phyloP scores from a whole-genome alignment of 2,888 invertebrate genomes.

The Tiliacea citrago region DNA sequence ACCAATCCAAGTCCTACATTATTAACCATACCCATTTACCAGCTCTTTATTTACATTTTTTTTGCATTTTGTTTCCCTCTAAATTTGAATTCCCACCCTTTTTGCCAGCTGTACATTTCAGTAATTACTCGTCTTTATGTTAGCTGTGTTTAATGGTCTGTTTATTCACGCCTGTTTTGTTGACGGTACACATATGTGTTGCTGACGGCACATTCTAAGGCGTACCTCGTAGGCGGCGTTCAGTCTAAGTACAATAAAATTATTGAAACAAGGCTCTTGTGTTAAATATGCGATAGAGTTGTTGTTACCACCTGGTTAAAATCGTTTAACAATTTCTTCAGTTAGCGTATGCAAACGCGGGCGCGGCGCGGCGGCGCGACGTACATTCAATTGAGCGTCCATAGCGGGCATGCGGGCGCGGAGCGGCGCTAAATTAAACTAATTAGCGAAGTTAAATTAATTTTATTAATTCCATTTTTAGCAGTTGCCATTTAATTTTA shows the following conservation, averaged over 20 bases:
- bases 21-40: not conserved
- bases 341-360: too few species aligned
- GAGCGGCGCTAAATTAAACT: too few species aligned
- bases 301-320: slow-evolving; percentile 58
- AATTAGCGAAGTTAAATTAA: too few species aligned
- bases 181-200: slow-evolving; percentile 34
- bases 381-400: too few species aligned
- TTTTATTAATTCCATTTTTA: too few species aligned
- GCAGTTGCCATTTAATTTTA: too few species aligned
- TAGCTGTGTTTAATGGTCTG: slow-evolving; percentile 24
- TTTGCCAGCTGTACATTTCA: slow-evolving; percentile 33
- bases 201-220: slow-evolving; percentile 51
- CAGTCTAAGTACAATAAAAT: slow-evolving; percentile 79
- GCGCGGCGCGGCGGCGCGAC: too few species aligned
- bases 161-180: slow-evolving; percentile 33
- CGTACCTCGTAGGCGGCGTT: slow-evolving; percentile 69
- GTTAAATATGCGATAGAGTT: slow-evolving; percentile 66
- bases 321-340: not conserved
- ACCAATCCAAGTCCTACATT: not conserved
- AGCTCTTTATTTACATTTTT: not conserved
- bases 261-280: slow-evolving; percentile 73
- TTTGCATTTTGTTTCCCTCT: slow-evolving; percentile 4
- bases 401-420: too few species aligned
- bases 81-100: slow-evolving; percentile 19
- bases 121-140: slow-evolving; percentile 37